Evolutionary conservation across 1,140 invertebrate species (phyloP), one percentile per base, ranked within the genome.

Genomic region (Zaprionus taronus): DNA sequence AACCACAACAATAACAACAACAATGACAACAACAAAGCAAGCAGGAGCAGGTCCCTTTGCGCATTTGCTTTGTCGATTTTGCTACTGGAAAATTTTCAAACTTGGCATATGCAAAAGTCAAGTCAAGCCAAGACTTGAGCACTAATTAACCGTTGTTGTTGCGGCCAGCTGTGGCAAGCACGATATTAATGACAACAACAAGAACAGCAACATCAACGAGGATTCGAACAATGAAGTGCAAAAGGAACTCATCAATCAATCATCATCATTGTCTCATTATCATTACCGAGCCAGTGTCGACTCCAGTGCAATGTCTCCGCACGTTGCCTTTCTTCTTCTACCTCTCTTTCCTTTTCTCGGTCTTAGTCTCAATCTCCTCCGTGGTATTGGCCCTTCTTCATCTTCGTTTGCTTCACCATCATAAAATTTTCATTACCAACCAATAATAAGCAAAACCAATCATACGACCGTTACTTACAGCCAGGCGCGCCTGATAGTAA

Each of bases 181-280:
- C 17, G 20, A 51, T 51, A 51, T 24, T 51, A 51, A 51, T 51
- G 47, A 51, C 47, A 67, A 47, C 51, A 56, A 26, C 38, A 74
- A 22, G 14, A 66, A 36, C 49, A 53, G 31, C 36, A 74, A n/a
- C 53, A 63, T 58, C n/a, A 58, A 53, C 62, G 71, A 67, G n/a
- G 49, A 31, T 64, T n/a, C 20, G 51, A 64, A 70, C 58, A 61
- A 62, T 60, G 55, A 58, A 51, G 24, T 77, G 60, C 77, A 62
- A 73, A 75, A 79, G 67, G 77, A 83, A 83, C 81, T 83, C 77
- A 77, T 83, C 81, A 83, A 83, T 83, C 81, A 83, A 83, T 83
- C 81, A 83, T 83, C 81, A 72, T 83, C 81, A 83, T 83, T 80
- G 81, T 83, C 72, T 75, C 81, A 79, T 79, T 79, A 77, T 71